Evolutionary conservation across 2,888 invertebrate genomes (phyloP).

Genomic region (Rotaria macrura): DNA sequence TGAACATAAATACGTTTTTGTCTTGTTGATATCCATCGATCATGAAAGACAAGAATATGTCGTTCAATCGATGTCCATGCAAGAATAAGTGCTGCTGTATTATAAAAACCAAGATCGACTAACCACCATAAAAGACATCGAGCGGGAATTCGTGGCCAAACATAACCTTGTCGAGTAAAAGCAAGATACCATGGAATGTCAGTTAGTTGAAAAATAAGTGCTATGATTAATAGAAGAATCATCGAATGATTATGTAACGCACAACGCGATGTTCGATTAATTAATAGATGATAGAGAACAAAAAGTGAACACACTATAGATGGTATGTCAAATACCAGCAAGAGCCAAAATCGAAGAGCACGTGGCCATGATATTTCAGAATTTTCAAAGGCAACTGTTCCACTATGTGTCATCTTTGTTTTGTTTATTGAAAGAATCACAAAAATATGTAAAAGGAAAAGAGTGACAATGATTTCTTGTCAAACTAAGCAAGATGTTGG

Average conservation of each 20-base stretch:
- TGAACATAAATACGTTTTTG: background rate
- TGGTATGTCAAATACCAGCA: background rate
- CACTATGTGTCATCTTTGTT: background rate
- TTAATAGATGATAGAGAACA: constrained; percentile 16
- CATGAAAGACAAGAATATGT: background rate
- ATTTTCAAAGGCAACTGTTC: background rate
- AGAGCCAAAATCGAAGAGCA: background rate
- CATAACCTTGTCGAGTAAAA: background rate
- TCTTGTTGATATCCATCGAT: background rate
- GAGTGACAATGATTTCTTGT: background rate
- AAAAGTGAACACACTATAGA: background rate
- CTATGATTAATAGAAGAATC: background rate
- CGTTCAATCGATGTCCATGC: background rate
- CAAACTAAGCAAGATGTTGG: background rate
- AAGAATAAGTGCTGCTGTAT: background rate
- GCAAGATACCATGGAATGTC: background rate
- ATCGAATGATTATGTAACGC: background rate
- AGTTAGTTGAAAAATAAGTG: background rate
- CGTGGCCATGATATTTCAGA: background rate
- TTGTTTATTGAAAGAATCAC: background rate
- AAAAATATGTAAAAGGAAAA: background rate
- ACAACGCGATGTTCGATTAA: background rate
- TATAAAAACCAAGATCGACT: background rate
- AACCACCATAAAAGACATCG: background rate
- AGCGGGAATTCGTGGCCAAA: background rate